Base-by-base conservation (phyloP, 2,888 invertebrate species). In the Lycophotia porphyrea region DNA sequence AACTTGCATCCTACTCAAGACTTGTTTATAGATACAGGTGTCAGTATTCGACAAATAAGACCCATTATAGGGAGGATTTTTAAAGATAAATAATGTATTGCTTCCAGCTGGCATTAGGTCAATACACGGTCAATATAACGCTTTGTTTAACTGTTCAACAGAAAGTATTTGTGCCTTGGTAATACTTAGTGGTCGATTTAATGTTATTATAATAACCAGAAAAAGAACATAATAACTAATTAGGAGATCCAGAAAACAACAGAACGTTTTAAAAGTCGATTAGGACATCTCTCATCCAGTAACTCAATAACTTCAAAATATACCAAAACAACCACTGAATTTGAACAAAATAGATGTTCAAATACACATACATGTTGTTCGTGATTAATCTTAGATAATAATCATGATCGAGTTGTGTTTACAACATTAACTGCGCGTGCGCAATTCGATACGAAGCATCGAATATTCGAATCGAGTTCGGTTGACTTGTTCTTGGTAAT, bases 401-500 rank as follows among this genome's bases (percentile, higher is more conserved):
- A 81, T 82, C 64, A n/a, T 52, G 64, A 70, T 70, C 52, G n/a
- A 55, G 11, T 8, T 34, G 7, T 63, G 71, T 82, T 77, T 67
- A 63, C 67, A 55, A 68, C 18, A 60, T 76, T 36, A 63, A 52
- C 64, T 63, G 72, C 69, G 83, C 55, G 34, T 55, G 64, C 60
- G 73, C 68, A 78, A 52, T 78, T 49, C 55, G 34, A 65, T 58
- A 69, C 34, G 34, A 36, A 47, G 18, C n/a, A 34, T 67, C 52
- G 31, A 55, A 47, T 66, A 24, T 27, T 67, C 52, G 31, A 55
- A 47, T 66, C 18, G 44, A 78, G 39, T 63, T 60, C 34, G 27
- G 31, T 73, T 34, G n/a, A 66, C 24, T 77, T n/a, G 63, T 63
- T 82, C 68, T 68, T 11, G 47, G 66, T 74, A 70, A 55, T 83